Evolutionary conservation across 2,113 vertebrate species (phyloP).

Genomic region (Diadophis punctatus): DNA sequence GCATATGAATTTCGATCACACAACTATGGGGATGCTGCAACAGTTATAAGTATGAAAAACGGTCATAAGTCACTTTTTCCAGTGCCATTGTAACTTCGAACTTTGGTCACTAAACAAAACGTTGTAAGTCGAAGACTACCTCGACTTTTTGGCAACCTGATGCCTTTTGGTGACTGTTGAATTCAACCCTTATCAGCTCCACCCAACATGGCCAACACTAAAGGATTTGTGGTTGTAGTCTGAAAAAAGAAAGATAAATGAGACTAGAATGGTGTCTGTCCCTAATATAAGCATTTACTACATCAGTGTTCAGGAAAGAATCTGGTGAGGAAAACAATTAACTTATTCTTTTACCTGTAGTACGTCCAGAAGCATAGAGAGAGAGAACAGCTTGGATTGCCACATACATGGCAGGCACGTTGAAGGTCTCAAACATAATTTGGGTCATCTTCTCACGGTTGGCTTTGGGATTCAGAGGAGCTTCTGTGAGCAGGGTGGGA

Average conservation of each 20-base stretch:
- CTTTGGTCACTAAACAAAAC: background rate
- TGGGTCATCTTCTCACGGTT: constrained; percentile 96
- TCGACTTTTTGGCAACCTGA: background rate
- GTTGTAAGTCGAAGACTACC: background rate
- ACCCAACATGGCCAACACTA: background rate
- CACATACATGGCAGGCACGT: constrained; percentile 98
- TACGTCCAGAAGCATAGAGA: constrained; percentile 96
- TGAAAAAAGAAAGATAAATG: background rate
- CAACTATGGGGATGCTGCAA: background rate
- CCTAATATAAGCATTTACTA: no score
- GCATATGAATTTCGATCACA: background rate
- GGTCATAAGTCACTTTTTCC: background rate
- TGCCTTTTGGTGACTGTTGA: background rate
- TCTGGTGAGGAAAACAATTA: background rate
- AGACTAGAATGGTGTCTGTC: background rate
- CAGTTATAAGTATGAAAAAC: background rate
- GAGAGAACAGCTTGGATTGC: constrained; percentile 98
- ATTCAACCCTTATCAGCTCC: background rate
- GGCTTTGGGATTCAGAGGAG: constrained; percentile 90
- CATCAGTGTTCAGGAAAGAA: background rate
- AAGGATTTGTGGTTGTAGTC: background rate
- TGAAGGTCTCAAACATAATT: constrained; percentile 99
- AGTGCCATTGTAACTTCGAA: background rate
- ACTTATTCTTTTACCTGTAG: constrained; percentile 84
- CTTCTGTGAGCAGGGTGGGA: constrained; percentile 88